A percentile compares a stretch with the other conserved stretches of the same genome.
These are phyloP conservation scores for Erannis defoliaria DNA, from an alignment of 2,888 invertebrate genomes.

Conservation along the genomic window DNA sequence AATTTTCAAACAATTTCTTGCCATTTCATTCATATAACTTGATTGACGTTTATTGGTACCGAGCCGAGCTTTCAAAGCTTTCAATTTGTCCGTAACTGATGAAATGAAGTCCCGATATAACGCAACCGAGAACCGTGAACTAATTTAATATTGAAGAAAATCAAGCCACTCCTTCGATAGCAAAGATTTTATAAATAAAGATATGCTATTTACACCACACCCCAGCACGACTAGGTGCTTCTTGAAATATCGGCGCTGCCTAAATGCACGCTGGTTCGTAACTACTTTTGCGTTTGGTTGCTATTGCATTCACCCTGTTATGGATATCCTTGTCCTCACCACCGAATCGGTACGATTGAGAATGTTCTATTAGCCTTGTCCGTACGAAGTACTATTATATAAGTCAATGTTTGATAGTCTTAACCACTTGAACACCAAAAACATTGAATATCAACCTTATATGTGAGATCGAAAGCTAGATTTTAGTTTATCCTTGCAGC, in stretches of 20 bases:
- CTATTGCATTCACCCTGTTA: too few relatives aligned
- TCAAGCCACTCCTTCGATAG: constrained; percentile 21
- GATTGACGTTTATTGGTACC: constrained; percentile 13
- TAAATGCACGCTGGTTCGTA: too few relatives aligned
- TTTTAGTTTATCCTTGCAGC: not conserved
- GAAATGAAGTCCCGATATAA: constrained; percentile 12
- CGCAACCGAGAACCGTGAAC: constrained; percentile 15
- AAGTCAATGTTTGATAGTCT: constrained; percentile 25
- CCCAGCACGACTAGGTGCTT: too few relatives aligned
- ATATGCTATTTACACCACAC: too few relatives aligned
- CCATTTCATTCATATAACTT: constrained; percentile 13
- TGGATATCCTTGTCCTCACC: too few relatives aligned
- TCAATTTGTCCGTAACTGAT: constrained; percentile 21
- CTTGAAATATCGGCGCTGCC: too few relatives aligned
- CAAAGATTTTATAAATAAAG: too few relatives aligned
- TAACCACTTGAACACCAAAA: not conserved
- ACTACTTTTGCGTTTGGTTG: too few relatives aligned
- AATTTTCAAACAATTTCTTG: not conserved
- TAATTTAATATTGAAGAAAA: constrained; percentile 42
- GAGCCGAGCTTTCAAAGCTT: constrained; percentile 23
- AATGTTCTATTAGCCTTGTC: too few relatives aligned
- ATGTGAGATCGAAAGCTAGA: not conserved
- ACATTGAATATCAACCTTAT: constrained; percentile 7
- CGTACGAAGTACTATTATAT: too few relatives aligned
- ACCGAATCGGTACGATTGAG: too few relatives aligned